A percentile compares a stretch with the other conserved stretches of the same genome.
Conservation (phyloP, 2,113 vertebrate genomes). For the Nothobranchius kuhntae region DNA sequence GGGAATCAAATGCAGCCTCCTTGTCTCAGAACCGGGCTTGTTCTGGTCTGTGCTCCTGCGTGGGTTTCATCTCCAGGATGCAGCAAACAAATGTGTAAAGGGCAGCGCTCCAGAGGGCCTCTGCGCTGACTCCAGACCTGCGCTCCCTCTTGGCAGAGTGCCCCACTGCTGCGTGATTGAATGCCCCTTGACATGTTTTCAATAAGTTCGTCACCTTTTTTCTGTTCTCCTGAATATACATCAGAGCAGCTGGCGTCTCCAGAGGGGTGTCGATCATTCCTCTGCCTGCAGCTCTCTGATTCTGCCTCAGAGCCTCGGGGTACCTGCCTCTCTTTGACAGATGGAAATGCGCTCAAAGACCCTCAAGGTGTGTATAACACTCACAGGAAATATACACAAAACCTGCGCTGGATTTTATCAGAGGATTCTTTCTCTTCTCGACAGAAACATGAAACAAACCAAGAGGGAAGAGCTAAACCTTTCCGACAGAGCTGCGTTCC, state of each 20-base stretch:
- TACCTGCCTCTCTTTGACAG: slow-evolving; percentile 39
- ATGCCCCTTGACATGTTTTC: slow-evolving; percentile 75
- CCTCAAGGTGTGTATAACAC: slow-evolving; percentile 25
- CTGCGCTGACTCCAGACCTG: slow-evolving; percentile 53
- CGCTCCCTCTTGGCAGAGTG: slow-evolving; percentile 50
- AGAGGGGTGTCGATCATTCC: slow-evolving; percentile 43
- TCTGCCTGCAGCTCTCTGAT: slow-evolving; percentile 37
- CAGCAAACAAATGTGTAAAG: slow-evolving; percentile 64
- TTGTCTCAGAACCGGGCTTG: not conserved
- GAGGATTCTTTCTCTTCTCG: slow-evolving; percentile 13
- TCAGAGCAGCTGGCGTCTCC: slow-evolving; percentile 58
- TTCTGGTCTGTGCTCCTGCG: slow-evolving; percentile 32
- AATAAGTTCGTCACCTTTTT: slow-evolving; percentile 79
- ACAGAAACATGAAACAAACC: slow-evolving; percentile 6
- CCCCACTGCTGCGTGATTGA: slow-evolving; percentile 63
- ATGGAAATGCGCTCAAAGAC: slow-evolving; percentile 38
- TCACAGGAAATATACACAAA: not conserved
- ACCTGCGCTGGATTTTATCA: not conserved
- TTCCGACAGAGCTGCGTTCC: slow-evolving; percentile 28
- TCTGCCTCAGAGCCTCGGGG: slow-evolving; percentile 39
- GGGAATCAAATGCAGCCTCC: not conserved
- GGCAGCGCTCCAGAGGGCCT: slow-evolving; percentile 55
- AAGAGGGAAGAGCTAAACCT: slow-evolving; percentile 31
- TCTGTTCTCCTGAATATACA: slow-evolving; percentile 75
- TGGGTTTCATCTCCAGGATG: slow-evolving; percentile 54